phyloP scores from a whole-genome alignment of 2,797 vertebrate genomes.

The Poecile montanus region DNA sequence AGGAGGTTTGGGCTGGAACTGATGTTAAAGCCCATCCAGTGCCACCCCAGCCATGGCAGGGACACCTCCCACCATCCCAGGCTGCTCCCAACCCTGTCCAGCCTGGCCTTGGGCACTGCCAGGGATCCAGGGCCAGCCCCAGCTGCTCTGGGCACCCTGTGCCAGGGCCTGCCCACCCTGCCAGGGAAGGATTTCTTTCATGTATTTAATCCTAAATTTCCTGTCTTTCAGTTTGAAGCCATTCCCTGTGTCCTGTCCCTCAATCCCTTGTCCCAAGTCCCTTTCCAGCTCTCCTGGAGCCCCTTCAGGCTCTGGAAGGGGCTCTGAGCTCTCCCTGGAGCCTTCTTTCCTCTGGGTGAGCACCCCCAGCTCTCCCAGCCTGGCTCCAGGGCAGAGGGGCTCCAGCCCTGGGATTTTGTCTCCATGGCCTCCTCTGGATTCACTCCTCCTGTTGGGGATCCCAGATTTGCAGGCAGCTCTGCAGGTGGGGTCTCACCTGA shows the following conservation, averaged over 20 bases:
- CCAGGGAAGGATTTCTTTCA: fast-evolving
- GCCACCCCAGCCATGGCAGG: neutral
- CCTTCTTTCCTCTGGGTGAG: fast-evolving
- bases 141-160: neutral
- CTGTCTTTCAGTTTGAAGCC: neutral
- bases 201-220: neutral
- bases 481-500: neutral
- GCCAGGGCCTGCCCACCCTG: neutral
- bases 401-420: neutral
- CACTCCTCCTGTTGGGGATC: fast-evolving
- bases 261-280: neutral
- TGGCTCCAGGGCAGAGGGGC: neutral
- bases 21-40: fast-evolving
- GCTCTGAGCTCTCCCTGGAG: neutral
- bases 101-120: neutral
- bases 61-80: neutral
- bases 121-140: neutral
- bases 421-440: fast-evolving
- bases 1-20: neutral
- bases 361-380: neutral
- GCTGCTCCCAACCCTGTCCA: neutral
- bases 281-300: neutral
- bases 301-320: fast-evolving
- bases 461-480: neutral
- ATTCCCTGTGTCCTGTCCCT: neutral